Base-by-base conservation (phyloP, 2,888 invertebrate species). In the Phaedon cochleariae region DNA sequence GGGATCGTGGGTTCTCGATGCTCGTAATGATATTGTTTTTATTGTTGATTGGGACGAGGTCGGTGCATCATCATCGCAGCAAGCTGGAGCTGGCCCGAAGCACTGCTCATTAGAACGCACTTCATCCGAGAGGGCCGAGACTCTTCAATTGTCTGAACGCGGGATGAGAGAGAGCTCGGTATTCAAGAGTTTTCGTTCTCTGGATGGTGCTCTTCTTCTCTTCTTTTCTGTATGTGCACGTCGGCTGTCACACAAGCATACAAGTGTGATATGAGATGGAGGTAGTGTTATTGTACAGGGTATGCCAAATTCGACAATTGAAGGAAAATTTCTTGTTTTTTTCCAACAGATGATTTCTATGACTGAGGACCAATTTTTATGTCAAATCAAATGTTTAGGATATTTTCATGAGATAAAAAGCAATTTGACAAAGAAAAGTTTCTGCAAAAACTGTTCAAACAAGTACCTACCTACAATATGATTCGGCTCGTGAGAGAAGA, bases 101-200 rank as follows among this genome's bases (percentile, higher is more conserved):
- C 79, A 78, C 72, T 79, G 79, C 79, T 79, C 79, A 79, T 79
- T 79, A 79, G 78, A 76, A 77, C 77, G 74, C 74, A 79, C 79
- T 79, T 77, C 79, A 79, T 79, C 79, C 69, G 71, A 74, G 55
- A 75, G 72, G 77, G 73, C 76, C 72, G 76, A 76, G 76, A 75
- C 74, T 77, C 78, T 77, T 78, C 79, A 79, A 78, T 78, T 79
- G 78, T 78, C 78, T 78, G 77, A 77, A 72, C 74, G 74, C 73
- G 74, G 75, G 45, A 49, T 57, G 52, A n/a, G n/a, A n/a, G n/a
- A n/a, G 49, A 74, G 74, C 73, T 69, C 72, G 64, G 54, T 46
- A 37, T 57, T 60, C 57, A 64, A 59, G 62, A 59, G 64, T 62
- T 59, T 62, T 53, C 55, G 66, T 37, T 59, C 62, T 59, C 51